Evolutionary conservation across 2,888 invertebrate species (phyloP).

Genomic region (Odiellus spinosus): DNA sequence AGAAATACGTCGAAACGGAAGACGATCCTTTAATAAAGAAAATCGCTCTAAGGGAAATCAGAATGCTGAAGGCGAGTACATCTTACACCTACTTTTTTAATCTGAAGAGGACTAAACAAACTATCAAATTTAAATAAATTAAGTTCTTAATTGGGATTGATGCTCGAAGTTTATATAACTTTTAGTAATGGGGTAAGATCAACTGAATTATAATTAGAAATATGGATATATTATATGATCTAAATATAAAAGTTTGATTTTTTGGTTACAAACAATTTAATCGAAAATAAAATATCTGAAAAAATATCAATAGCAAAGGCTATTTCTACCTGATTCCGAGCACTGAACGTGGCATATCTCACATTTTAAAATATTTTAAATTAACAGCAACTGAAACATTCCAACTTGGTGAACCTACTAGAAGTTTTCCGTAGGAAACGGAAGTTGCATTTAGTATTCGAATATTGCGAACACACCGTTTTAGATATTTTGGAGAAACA

Average conservation of each 20-base stretch:
- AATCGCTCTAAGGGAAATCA: slow-evolving; percentile 84
- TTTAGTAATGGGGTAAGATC: no score
- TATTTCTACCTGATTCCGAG: no score
- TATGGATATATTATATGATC: no score
- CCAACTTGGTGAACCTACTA: slow-evolving; percentile 87
- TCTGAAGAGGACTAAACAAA: neutral
- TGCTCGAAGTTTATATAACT: no score
- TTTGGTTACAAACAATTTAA: neutral
- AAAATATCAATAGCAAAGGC: no score
- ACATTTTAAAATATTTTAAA: neutral
- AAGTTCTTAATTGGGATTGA: no score
- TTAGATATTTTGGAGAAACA: slow-evolving; percentile 88
- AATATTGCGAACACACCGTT: slow-evolving; percentile 94
- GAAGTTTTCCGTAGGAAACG: slow-evolving; percentile 93
- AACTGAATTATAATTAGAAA: no score
- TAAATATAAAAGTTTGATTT: no score
- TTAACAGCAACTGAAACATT: slow-evolving; percentile 86
- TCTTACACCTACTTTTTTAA: neutral
- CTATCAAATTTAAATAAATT: neutral
- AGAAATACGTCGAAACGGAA: slow-evolving; percentile 92
- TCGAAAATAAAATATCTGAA: no score
- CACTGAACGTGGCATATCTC: no score
- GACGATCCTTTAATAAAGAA: slow-evolving; percentile 91
- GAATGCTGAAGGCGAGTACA: slow-evolving; percentile 65
- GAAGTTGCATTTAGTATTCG: slow-evolving; percentile 92